Evolutionary conservation across 2,113 vertebrate species (phyloP).

Genomic region (Romanogobio albipinnatus): DNA sequence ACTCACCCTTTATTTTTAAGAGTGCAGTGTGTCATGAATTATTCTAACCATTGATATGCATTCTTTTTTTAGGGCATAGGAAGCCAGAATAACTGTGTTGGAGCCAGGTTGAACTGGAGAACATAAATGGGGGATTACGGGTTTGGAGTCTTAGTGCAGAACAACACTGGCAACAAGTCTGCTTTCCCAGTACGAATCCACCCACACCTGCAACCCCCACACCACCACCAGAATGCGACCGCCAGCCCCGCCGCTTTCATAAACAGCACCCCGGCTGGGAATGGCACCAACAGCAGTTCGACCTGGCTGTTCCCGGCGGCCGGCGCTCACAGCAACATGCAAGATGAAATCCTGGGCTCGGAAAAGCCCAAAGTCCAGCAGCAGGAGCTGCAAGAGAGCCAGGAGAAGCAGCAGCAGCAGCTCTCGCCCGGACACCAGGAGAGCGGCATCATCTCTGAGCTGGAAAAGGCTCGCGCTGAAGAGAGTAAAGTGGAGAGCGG

Average conservation of each 20-base stretch:
- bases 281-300: constrained; percentile 92
- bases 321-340: constrained; percentile 91
- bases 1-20: no score
- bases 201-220: constrained; percentile 97
- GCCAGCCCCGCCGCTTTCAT: constrained; percentile 95
- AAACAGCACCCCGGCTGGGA: constrained; percentile 97
- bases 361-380: constrained; percentile 96
- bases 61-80: constrained; percentile 70
- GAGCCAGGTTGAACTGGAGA: constrained; percentile 66
- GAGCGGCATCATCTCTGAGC: constrained; percentile 90
- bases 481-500: constrained; percentile 87
- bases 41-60: constrained; percentile 10
- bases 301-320: constrained; percentile 98
- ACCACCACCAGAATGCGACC: constrained; percentile 98
- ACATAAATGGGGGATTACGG: constrained; percentile 99
- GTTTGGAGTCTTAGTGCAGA: constrained; percentile 99
- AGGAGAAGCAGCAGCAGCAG: constrained; percentile 97
- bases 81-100: constrained; percentile 75
- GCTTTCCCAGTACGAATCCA: constrained; percentile 99
- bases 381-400: constrained; percentile 95
- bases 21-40: constrained; percentile 9
- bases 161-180: constrained; percentile 99
- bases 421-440: constrained; percentile 94
- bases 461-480: constrained; percentile 90
- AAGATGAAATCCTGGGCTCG: constrained; percentile 95